Evolutionary conservation across 2,888 invertebrate genomes (phyloP), one percentile per base, ranked within the genome.

Genomic region (Chrysolina haemoptera): DNA sequence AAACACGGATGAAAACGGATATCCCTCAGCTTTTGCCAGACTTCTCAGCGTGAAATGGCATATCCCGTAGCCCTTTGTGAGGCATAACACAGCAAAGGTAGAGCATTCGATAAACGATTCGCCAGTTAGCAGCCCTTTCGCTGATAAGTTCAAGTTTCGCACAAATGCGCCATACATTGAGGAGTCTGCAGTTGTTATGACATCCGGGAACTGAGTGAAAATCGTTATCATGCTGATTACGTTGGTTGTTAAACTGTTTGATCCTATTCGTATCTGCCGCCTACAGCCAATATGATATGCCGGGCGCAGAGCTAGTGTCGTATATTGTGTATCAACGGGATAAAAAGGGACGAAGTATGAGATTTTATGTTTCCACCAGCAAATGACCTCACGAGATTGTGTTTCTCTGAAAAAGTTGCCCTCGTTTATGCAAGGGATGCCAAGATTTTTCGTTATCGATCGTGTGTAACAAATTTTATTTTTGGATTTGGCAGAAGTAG

Each of bases 151-250:
- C 74, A 74, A 74, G 71, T 70, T 70, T 64, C 55, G 35, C 55
- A 41, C 71, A 64, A 74, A 74, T 71, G 68, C 62, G 68, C 68
- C 64, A 68, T 68, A 62, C 71, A 70, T 73, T 76, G 73, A 75
- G 71, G 69, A 75, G 76, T 73, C 70, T 64, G 71, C 68, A 72
- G 74, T 70, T 70, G 72, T 76, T 74, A 69, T 75, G 73, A 71
- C 75, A 75, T 77, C 74, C 77, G 74, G 72, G 48, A 72, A 70
- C 65, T 67, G 73, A 68, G 75, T 68, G 73, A 63, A 74, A 77
- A 73, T 75, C 70, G 77, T 75, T 75, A 77, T 74, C 74, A 65
- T 35, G 35, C 64, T 68, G 73, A 73, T 77, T 73, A 75, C 71
- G 55, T 40, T 50, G 70, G 62, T 68, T 71, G 73, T 55, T 68